Percentiles rank a stretch among this genome's conserved stretches.
These are phyloP conservation scores for Dryobates pubescens DNA, from an alignment of 2,797 vertebrate genomes.

Conservation along the genomic window DNA sequence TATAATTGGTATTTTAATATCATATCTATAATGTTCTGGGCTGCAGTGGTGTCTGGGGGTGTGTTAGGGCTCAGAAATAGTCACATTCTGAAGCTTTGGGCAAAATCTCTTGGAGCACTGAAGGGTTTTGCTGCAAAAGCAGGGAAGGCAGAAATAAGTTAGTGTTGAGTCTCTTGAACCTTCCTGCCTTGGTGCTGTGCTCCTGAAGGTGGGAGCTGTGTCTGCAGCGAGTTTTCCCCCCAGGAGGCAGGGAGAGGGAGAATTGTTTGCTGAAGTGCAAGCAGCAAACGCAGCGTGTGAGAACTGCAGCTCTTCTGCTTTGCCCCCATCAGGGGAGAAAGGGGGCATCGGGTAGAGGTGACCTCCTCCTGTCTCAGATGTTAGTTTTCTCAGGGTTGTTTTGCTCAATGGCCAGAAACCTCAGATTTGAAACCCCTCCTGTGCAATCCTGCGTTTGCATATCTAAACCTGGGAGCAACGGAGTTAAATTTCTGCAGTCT, in stretches of 20 bases:
- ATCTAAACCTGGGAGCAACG: neutral
- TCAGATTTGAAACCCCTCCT: neutral
- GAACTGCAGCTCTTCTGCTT: neutral
- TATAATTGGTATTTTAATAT: neutral
- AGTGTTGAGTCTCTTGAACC: accelerated
- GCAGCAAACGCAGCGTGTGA: neutral
- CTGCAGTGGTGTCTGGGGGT: neutral
- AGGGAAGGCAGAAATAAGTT: neutral
- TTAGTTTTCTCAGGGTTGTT: neutral
- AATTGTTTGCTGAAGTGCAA: neutral
- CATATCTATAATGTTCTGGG: neutral
- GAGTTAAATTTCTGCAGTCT: slow-evolving; percentile 44
- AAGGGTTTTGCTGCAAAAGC: neutral
- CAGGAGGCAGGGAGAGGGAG: neutral
- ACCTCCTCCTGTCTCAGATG: accelerated
- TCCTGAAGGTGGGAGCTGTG: neutral
- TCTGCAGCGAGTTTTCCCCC: neutral
- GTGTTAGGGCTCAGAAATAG: neutral
- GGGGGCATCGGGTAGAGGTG: neutral
- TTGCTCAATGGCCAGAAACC: neutral
- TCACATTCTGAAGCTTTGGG: neutral
- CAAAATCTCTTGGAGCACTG: neutral
- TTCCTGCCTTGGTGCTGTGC: neutral
- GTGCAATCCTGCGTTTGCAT: neutral
- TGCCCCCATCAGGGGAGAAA: neutral